A percentile compares a stretch with the other conserved stretches of the same genome.
Evolutionary conservation across 2,888 invertebrate species (phyloP).

Genomic region (Labia minor): DNA sequence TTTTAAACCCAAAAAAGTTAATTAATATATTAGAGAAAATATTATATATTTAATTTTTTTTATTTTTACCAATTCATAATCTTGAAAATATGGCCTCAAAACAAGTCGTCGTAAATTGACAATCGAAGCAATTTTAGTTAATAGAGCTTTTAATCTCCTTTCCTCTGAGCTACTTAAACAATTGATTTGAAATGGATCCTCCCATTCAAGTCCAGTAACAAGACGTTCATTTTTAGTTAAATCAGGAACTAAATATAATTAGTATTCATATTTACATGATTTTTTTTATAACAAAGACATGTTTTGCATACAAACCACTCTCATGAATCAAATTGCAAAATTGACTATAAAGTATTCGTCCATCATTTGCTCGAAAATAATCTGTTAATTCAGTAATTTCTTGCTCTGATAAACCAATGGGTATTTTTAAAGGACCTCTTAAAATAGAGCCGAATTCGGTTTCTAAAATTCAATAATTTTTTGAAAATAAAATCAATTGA

Average conservation of each 20-base stretch:
- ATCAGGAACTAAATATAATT: conserved; percentile 37
- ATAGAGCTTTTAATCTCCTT: conserved; percentile 53
- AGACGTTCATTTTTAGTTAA: conserved; percentile 38
- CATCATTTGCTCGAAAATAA: conserved; percentile 70
- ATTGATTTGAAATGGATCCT: conserved; percentile 58
- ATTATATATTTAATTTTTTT: not conserved
- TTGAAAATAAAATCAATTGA: not conserved
- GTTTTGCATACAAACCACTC: conserved; percentile 43
- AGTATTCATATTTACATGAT: not conserved
- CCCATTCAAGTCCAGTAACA: conserved; percentile 51
- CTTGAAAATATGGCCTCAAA: conserved; percentile 62
- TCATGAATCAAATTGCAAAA: conserved; percentile 62
- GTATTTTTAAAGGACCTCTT: conserved; percentile 52
- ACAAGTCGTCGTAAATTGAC: conserved; percentile 48
- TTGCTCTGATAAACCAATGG: conserved; percentile 56
- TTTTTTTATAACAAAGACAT: not conserved
- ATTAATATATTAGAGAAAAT: too few species aligned
- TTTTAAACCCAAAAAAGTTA: not conserved
- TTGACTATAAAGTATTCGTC: conserved; percentile 62
- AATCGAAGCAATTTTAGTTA: conserved; percentile 59
- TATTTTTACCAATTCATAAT: conserved; percentile 50
- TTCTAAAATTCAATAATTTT: conserved; percentile 39
- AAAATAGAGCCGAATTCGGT: conserved; percentile 61
- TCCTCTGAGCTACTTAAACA: conserved; percentile 53
- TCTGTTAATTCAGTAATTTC: conserved; percentile 63